These are phyloP conservation scores for Xiphophorus hellerii DNA, from an alignment of 2,113 vertebrate genomes.

Conservation along the genomic window DNA sequence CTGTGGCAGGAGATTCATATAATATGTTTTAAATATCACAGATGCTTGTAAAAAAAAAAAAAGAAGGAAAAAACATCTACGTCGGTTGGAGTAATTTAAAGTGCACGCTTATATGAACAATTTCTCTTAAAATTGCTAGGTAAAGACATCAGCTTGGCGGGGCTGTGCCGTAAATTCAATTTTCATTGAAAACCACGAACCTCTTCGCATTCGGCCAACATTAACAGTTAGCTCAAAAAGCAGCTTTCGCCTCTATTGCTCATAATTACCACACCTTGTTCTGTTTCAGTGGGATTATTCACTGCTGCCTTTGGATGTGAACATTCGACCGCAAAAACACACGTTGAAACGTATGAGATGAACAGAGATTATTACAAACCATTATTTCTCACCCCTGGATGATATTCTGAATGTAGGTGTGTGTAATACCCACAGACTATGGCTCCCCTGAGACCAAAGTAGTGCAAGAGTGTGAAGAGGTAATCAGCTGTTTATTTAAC, in stretches of 20 bases:
- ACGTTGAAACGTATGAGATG: conserved; percentile 50
- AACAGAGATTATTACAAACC: conserved; percentile 49
- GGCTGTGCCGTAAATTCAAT: neutral
- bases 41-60: conserved; percentile 8
- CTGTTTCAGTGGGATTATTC: conserved; percentile 58
- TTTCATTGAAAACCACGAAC: conserved; percentile 23
- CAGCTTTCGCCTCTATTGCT: conserved; percentile 30
- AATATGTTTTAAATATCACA: conserved; percentile 34
- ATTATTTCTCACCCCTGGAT: conserved; percentile 38
- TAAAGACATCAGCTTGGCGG: neutral
- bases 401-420: conserved; percentile 48
- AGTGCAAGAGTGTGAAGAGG: conserved; percentile 71
- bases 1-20: conserved; percentile 25
- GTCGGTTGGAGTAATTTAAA: conserved; percentile 22
- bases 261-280: conserved; percentile 63
- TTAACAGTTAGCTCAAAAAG: conserved; percentile 64
- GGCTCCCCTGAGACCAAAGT: conserved; percentile 67
- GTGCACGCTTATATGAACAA: conserved; percentile 3
- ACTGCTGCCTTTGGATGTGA: conserved; percentile 62
- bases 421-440: conserved; percentile 52
- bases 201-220: conserved; percentile 35
- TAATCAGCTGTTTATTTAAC: conserved; percentile 76
- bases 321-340: conserved; percentile 45
- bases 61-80: neutral
- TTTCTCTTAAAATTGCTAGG: conserved; percentile 16